phyloP scores from a whole-genome alignment of 1,140 invertebrate species.

The Drosophila navojoa region DNA sequence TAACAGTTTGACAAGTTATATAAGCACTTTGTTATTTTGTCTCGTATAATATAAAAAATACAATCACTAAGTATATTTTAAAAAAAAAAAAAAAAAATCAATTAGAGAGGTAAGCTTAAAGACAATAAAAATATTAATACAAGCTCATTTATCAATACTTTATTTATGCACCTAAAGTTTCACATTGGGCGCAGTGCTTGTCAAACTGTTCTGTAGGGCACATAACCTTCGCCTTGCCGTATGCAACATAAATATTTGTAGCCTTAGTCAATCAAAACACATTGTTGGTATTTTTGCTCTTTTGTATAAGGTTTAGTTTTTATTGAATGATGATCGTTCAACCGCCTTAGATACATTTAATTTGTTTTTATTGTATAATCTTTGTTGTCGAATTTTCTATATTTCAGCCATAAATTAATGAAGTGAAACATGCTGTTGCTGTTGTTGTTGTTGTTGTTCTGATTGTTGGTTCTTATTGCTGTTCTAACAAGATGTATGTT shows the following conservation, averaged over 20 bases:
- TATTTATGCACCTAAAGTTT: neutral
- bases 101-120: neutral
- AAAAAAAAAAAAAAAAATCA: too few species aligned
- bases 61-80: too few species aligned
- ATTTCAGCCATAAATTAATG: conserved; percentile 44
- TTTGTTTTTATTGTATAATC: conserved; percentile 22
- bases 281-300: conserved; percentile 42
- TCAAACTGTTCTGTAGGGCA: conserved; percentile 23
- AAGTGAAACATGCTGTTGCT: conserved; percentile 48
- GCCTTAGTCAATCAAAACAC: conserved; percentile 5
- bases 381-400: conserved; percentile 57
- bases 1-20: too few species aligned
- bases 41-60: too few species aligned
- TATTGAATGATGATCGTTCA: conserved; percentile 72
- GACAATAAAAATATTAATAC: neutral
- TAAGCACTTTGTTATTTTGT: too few species aligned
- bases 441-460: conserved; percentile 22
- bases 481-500: conserved; percentile 20
- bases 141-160: neutral
- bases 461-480: neutral
- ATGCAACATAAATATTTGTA: conserved; percentile 35
- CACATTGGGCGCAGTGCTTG: neutral
- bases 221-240: conserved; percentile 19
- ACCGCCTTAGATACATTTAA: conserved; percentile 38
- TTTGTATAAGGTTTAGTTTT: conserved; percentile 52